Base-by-base conservation (phyloP, 2,888 invertebrate species). In the Platypus cylindrus region DNA sequence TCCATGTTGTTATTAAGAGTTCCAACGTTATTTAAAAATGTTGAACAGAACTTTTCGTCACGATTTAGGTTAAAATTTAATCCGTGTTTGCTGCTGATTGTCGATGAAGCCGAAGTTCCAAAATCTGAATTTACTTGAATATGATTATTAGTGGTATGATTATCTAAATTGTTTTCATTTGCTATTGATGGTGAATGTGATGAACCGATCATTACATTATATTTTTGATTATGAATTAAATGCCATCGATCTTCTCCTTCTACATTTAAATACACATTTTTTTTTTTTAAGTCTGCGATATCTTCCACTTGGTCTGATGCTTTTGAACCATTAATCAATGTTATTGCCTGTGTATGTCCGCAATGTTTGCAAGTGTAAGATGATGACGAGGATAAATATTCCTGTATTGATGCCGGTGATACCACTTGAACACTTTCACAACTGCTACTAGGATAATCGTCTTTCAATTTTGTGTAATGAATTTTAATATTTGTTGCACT, bases 101-200 rank as follows among this genome's bases (percentile, higher is more conserved):
- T 71, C 53, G 86, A 68, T 32, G 84, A 84, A 38, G 85, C 83
- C 58, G 85, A 79, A 58, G 86, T 83, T 41, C 73, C 70, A 56
- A 86, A 72, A 58, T 84, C 77, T 55, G 84, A 81, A 65, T 82
- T 83, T 60, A 85, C 70, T 66, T 86, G 86, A 32, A 84, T 83
- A 29, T 86, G 86, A n/a, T n/a, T n/a, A n/a, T n/a, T n/a, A n/a
- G n/a, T n/a, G n/a, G n/a, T n/a, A n/a, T n/a, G n/a, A 12, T 24
- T 24, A 5, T 12, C 29, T n/a, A 29, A 17, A 9, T 11, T 11
- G 17, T 17, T 29, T n/a, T 29, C 29, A n/a, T 15, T 29, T 11
- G 24, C 24, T 8, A 15, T 8, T 15, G 14, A 13, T 8, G 13
- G n/a, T 3, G 13, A 3, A 4, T 11, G 8, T 8, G 13, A 3